Evolutionary conservation across 2,113 vertebrate species (phyloP).

Genomic region (Poecilia latipinna): DNA sequence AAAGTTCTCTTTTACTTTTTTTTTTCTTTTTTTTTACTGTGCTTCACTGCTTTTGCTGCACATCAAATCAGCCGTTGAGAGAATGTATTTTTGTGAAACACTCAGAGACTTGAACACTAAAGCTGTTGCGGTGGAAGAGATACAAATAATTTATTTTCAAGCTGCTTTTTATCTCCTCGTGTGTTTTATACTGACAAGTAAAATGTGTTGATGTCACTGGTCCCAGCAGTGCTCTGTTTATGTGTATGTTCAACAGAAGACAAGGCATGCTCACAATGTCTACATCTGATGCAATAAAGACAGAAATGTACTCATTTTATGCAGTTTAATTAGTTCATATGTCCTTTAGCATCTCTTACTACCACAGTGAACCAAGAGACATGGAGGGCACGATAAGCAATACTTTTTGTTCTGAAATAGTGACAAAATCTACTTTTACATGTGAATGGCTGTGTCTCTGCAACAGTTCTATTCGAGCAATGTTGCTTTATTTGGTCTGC

Average conservation of each 20-base stretch:
- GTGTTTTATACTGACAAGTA: constrained; percentile 47
- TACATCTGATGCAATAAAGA: constrained; percentile 51
- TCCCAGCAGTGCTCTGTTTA: constrained; percentile 42
- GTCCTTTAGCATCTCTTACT: constrained; percentile 49
- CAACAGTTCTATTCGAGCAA: constrained; percentile 53
- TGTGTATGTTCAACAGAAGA: constrained; percentile 40
- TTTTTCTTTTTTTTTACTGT: constrained; percentile 11
- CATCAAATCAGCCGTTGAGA: constrained; percentile 67
- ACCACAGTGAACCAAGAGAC: constrained; percentile 62
- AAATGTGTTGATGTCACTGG: constrained; percentile 51
- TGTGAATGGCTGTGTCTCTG: constrained; percentile 44
- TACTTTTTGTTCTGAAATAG: constrained; percentile 48
- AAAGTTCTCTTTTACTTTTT: constrained; percentile 13
- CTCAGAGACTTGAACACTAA: constrained; percentile 80
- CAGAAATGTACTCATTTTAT: constrained; percentile 21
- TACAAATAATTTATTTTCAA: constrained; percentile 80
- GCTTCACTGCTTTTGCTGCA: constrained; percentile 49
- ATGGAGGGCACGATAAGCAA: constrained; percentile 46
- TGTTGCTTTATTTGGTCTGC: constrained; percentile 42
- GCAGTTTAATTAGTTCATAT: constrained; percentile 25
- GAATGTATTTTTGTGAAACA: constrained; percentile 83
- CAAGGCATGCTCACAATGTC: constrained; percentile 38
- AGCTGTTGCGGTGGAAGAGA: constrained; percentile 64
- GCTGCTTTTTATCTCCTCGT: constrained; percentile 70
- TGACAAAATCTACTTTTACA: constrained; percentile 35